These are phyloP conservation scores for Leucophora obtusa DNA, from an alignment of 2,888 invertebrate species.

Conservation along the genomic window DNA sequence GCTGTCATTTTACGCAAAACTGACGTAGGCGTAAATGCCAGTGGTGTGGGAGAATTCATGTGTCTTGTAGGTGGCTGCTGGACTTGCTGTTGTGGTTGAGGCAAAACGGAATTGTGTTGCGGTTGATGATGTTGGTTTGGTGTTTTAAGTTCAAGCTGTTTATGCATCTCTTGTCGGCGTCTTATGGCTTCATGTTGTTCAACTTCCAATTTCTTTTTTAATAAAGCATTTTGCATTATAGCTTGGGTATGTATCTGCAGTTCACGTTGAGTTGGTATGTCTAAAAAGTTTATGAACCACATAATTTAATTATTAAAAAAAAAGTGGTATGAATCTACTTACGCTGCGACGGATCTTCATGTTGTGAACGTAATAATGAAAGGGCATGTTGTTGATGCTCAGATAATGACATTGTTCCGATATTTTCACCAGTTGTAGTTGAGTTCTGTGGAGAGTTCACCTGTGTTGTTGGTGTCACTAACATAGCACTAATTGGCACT, in stretches of 20 bases:
- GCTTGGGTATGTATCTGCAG: slow-evolving; percentile 90
- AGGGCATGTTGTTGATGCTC: slow-evolving; percentile 20
- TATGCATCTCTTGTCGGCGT: slow-evolving; percentile 84
- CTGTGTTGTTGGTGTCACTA: slow-evolving; percentile 51
- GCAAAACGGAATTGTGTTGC: slow-evolving; percentile 6
- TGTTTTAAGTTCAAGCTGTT: slow-evolving; percentile 62
- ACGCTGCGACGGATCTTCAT: slow-evolving; percentile 30
- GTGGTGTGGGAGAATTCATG: slow-evolving; percentile 82
- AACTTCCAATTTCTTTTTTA: slow-evolving; percentile 93
- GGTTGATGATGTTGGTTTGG: slow-evolving; percentile 39
- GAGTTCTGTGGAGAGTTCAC: slow-evolving; percentile 40
- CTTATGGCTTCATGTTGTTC: slow-evolving; percentile 80
- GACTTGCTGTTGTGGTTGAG: slow-evolving; percentile 55
- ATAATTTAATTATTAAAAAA: background rate
- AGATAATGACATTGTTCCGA: background rate
- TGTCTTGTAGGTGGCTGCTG: slow-evolving; percentile 67
- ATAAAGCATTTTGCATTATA: slow-evolving; percentile 91
- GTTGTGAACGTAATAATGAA: slow-evolving; percentile 17
- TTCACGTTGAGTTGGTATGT: slow-evolving; percentile 85
- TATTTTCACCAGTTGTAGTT: slow-evolving; percentile 25
- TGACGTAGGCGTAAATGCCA: slow-evolving; percentile 95
- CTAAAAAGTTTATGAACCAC: slow-evolving; percentile 10
- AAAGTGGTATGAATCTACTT: background rate
- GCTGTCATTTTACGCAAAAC: slow-evolving; percentile 96
- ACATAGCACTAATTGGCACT: slow-evolving; percentile 54